Evolutionary conservation across 2,113 vertebrate genomes (phyloP).

Genomic region (Noctilio leporinus): DNA sequence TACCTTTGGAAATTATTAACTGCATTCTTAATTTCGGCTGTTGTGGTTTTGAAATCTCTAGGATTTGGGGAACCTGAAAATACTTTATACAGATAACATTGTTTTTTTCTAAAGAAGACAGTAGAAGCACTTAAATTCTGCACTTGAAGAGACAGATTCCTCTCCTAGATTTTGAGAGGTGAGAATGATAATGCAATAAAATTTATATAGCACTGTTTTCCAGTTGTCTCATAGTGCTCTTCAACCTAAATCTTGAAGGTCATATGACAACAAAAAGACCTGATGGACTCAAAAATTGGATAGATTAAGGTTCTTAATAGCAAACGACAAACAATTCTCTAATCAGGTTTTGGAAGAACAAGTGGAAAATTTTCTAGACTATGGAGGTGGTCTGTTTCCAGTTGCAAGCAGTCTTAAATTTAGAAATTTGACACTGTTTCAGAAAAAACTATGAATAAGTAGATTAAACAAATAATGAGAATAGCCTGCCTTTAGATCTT

Average conservation of each 20-base stretch:
- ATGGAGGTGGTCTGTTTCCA: constrained; percentile 19
- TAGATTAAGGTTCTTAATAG: constrained; percentile 27
- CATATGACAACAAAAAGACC: background rate
- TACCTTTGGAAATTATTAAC: constrained; percentile 47
- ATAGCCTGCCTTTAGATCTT: constrained; percentile 1
- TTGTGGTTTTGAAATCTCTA: constrained; percentile 69
- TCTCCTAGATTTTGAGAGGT: constrained; percentile 62
- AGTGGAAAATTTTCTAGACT: constrained; percentile 11
- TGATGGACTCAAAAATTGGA: constrained; percentile 4
- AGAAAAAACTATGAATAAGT: constrained; percentile 1
- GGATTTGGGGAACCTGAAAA: constrained; percentile 52
- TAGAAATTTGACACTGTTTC: constrained; percentile 21
- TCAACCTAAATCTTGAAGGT: constrained; percentile 6
- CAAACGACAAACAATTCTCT: constrained; percentile 41
- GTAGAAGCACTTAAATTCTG: constrained; percentile 59
- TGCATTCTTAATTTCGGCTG: constrained; percentile 57
- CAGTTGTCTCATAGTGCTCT: constrained; percentile 41
- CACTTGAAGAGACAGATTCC: constrained; percentile 55
- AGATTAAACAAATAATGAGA: background rate
- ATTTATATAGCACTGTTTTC: constrained; percentile 31
- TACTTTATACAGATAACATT: constrained; percentile 66
- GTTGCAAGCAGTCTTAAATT: constrained; percentile 12
- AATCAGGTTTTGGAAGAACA: constrained; percentile 35
- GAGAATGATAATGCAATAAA: constrained; percentile 55
- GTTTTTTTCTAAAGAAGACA: constrained; percentile 60